These are phyloP conservation scores for Drosophila fungiperda DNA, from an alignment of 2,888 invertebrate species.

Conservation along the genomic window DNA sequence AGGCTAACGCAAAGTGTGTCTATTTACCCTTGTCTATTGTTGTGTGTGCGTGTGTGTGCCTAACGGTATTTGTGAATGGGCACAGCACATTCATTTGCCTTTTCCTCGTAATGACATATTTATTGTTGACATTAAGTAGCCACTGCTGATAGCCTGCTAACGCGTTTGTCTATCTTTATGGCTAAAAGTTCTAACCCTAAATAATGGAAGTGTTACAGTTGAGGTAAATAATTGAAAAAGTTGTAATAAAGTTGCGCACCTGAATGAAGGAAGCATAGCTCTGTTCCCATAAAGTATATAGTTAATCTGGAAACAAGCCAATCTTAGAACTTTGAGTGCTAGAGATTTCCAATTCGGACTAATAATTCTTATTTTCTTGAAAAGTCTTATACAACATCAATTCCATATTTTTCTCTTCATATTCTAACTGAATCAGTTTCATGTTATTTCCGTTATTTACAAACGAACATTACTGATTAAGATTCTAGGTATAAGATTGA, in stretches of 20 bases:
- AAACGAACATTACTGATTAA: background rate
- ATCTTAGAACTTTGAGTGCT: background rate
- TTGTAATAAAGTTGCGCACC: background rate
- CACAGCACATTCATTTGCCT: slow-evolving; percentile 14
- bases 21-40: slow-evolving; percentile 44
- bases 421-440: background rate
- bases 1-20: slow-evolving; percentile 51
- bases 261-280: background rate
- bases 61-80: slow-evolving; percentile 70
- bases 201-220: background rate
- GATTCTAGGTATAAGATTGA: slow-evolving; percentile 4
- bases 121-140: slow-evolving; percentile 42
- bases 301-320: too few relatives aligned
- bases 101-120: slow-evolving; percentile 31
- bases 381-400: background rate
- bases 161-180: slow-evolving; percentile 23
- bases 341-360: background rate
- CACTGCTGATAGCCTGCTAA: slow-evolving; percentile 48
- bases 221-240: background rate
- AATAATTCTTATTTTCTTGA: background rate
- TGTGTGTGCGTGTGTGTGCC: slow-evolving; percentile 21
- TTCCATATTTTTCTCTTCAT: background rate
- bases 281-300: background rate
- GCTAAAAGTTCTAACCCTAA: background rate
- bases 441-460: background rate